Evolutionary conservation across 1,140 invertebrate species (phyloP), one percentile per base, ranked within the genome.

Genomic region (Drosophila melanica): DNA sequence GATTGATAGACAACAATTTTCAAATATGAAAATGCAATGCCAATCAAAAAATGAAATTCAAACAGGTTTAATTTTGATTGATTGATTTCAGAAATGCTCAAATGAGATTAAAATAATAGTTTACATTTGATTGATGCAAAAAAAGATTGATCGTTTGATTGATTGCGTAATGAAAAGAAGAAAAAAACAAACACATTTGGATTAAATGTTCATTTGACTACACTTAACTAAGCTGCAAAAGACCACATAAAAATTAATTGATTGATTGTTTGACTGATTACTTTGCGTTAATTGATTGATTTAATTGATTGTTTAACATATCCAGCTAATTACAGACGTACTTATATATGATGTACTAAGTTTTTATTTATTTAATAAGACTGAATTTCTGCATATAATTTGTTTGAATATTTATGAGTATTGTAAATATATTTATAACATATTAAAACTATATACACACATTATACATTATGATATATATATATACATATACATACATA

Each of bases 301-400:
- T 69, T 62, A 39, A 62, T 70, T 69, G 35, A 69, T 74, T 68
- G 54, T 81, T 77, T 77, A 54, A 53, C 30, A 45, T 59, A 10
- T 14, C 51, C 70, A 75, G 77, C 79, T 81, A 75, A 75, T 84
- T 68, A 54, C 66, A 53, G 9, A 54, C 33, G 47, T 33, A 27
- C 41, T 47, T 51, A 39, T 23, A 48, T 20, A 64, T 41, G 12
- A 67, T 33, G 89, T 90, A 90, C 81, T 90, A 85, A 89, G 85
- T 91, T 91, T 89, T 84, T 78, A 79, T 91, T 91, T 86, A 74
- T 91, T 91, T 91, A 78, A 91, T 81, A 91, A 91, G 90, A 91
- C 90, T 91, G 90, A 91, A 91, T 90, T 91, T 81, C 79, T 86
- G 78, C 79, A 77, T 87, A 89, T 89, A 58, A 89, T 84, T 87